Evolutionary conservation across 2,113 vertebrate species (phyloP), one percentile per base, ranked within the genome.

Genomic region (Sarotherodon lohbergeri): DNA sequence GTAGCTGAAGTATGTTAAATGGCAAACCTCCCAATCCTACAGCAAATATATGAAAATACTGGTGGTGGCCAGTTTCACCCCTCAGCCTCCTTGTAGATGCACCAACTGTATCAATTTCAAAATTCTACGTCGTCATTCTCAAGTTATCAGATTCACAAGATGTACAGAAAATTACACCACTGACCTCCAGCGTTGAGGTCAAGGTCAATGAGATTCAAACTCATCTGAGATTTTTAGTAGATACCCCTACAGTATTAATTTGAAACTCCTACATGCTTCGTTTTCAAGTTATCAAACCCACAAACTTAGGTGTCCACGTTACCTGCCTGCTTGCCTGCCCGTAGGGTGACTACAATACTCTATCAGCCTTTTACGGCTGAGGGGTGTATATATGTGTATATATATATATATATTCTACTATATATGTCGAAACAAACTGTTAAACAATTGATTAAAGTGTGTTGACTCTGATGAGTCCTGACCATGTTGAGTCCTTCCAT

Each of bases 401-500:
- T 22, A 4, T 8, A 8, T 6, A 2, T 27, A 27, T 27, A 27
- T 27, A 29, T 56, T 59, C 56, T 59, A 59, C 56, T 34, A 61
- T 34, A 19, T 19, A 63, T 34, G 16, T 63, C 2, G 8, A 73
- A 43, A 46, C 22, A 73, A 73, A 73, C 39, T 16, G 66, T 43
- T 43, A 14, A 71, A 16, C 39, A 46, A 0, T 9, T 46, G 22
- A 46, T 10, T 71, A 71, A 71, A 43, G 5, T 46, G 3, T 46
- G 17, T 4, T 22, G 43, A 54, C 32, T 24, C 9, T 32, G 2
- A 17, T 19, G 1, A 11, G 10, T 80, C 5, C 93, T 82, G 16
- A 99, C 99, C 96, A 91, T 97, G 82, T 97, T 96, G 84, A 99
- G 97, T 83, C 98, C 98, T 11, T 99, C 98, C 95, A 98, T 97